Evolutionary conservation across 2,888 invertebrate genomes (phyloP).

Genomic region (Eilema griseolum): DNA sequence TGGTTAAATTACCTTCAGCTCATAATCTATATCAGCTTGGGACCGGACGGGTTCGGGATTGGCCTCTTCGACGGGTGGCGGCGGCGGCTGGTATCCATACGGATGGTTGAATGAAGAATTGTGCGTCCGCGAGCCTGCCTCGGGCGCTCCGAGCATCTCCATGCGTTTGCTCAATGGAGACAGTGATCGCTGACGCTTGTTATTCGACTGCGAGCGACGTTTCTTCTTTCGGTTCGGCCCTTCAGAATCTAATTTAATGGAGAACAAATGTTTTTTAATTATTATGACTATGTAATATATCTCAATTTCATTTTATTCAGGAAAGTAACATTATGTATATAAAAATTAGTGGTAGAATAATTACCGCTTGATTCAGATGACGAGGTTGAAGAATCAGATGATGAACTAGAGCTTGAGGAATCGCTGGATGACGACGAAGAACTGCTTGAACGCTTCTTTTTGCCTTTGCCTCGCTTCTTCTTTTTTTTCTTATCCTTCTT

Average conservation of each 20-base stretch:
- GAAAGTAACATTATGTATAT: neutral
- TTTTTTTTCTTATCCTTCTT: slow-evolving; percentile 90
- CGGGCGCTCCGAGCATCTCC: slow-evolving; percentile 89
- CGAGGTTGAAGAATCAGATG: slow-evolving; percentile 87
- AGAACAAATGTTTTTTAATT: neutral
- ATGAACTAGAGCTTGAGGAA: slow-evolving; percentile 89
- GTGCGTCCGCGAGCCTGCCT: slow-evolving; percentile 78
- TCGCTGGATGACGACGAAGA: slow-evolving; percentile 90
- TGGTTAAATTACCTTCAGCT: slow-evolving; percentile 85
- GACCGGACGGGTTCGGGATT: slow-evolving; percentile 71
- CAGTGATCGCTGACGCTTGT: slow-evolving; percentile 90
- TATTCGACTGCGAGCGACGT: slow-evolving; percentile 85
- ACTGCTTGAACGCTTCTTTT: slow-evolving; percentile 88
- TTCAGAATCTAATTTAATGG: slow-evolving; percentile 74
- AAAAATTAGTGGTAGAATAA: neutral
- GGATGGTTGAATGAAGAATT: slow-evolving; percentile 91
- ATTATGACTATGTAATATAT: too few relatives aligned
- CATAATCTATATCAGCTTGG: slow-evolving; percentile 88
- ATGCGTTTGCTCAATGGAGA: slow-evolving; percentile 94
- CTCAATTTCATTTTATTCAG: neutral
- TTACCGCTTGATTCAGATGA: slow-evolving; percentile 86
- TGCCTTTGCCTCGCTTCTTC: slow-evolving; percentile 89
- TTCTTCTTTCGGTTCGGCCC: slow-evolving; percentile 87
- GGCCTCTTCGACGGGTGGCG: slow-evolving; percentile 79
- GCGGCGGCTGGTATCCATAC: slow-evolving; percentile 87